Base-by-base conservation (phyloP, 2,797 vertebrate genomes). In the Leucoraja ocellata region DNA sequence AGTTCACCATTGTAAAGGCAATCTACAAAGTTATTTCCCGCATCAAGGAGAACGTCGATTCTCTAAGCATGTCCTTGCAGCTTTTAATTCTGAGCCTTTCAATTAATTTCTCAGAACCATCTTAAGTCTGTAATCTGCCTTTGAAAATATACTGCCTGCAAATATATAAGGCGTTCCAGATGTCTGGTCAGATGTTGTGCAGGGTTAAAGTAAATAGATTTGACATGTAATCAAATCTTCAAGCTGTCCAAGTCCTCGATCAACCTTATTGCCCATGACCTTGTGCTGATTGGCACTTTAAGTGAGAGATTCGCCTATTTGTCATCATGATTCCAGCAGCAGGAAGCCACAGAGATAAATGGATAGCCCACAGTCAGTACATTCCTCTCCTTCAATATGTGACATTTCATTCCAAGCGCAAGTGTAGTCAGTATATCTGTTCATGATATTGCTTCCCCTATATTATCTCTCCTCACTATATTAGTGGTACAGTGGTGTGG, bases 91-190 rank as follows among this genome's bases (percentile, higher is more conserved):
- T 63, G 28, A 86, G 18, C 61, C 25, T 32, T 86, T 0, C 58
- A 68, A 88, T 88, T 88, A 36, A 88, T 88, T 65, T 68, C 84
- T 88, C 61, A 36, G 61, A 86, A 68, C 61, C 63, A 65, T 65
- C 84, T 36, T 18, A n/a, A 36, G 84, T 65, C 61, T n/a, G 68
- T 68, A 88, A 68, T 86, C 58, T 65, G 28, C 58, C n/a, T 86
- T 14, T 86, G 25, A 58, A 83, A 63, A 8, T 65, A 65, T 32
- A 36, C 13, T 36, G 32, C 77, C 77, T 78, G 77, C 14, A 78
- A 78, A 78, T 36, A 36, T 78, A 36, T 78, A 36, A 36, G 32
- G n/a, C n/a, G 32, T 36, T 36, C 77, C 2, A 78, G 77, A 78
- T 36, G 77, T 1, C 84, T 88, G 0, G 2, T 88, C 84, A 36